Evolutionary conservation across 2,113 vertebrate genomes (phyloP).

Genomic region (Symphodus melops): DNA sequence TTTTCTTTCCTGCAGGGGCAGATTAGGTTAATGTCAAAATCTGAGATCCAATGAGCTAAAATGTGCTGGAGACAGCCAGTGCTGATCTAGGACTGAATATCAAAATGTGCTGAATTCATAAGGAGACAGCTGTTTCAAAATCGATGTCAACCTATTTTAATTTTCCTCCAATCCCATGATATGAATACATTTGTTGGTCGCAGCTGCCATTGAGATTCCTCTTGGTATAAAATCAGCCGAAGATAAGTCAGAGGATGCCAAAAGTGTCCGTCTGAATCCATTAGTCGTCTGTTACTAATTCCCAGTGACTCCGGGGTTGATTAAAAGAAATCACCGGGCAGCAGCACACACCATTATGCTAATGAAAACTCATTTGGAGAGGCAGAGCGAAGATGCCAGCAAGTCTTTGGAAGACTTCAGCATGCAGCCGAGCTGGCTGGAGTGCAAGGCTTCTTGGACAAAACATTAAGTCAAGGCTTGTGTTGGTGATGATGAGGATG

Average conservation of each 20-base stretch:
- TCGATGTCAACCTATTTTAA: constrained; percentile 31
- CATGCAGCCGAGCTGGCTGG: constrained; percentile 36
- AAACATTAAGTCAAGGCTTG: constrained; percentile 51
- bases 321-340: constrained; percentile 79
- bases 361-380: constrained; percentile 79
- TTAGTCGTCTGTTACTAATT: constrained; percentile 78
- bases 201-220: constrained; percentile 47
- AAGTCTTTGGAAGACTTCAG: constrained; percentile 63
- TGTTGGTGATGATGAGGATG: constrained; percentile 40
- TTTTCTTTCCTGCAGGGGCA: constrained; percentile 34
- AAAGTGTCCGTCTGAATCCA: constrained; percentile 75
- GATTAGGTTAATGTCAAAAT: constrained; percentile 66
- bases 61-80: constrained; percentile 39
- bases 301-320: constrained; percentile 77
- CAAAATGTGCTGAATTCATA: constrained; percentile 23
- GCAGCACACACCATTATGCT: constrained; percentile 79
- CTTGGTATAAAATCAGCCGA: constrained; percentile 45
- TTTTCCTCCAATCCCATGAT: constrained; percentile 28
- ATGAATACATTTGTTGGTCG: constrained; percentile 23
- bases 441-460: constrained; percentile 63
- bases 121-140: constrained; percentile 37
- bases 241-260: constrained; percentile 52
- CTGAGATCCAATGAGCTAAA: constrained; percentile 41
- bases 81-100: constrained; percentile 7
- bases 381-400: constrained; percentile 51